These are phyloP conservation scores for Hydra vulgaris DNA, from an alignment of 30 jellyfish, hydroid and myxozoan species.

Conservation along the genomic window DNA sequence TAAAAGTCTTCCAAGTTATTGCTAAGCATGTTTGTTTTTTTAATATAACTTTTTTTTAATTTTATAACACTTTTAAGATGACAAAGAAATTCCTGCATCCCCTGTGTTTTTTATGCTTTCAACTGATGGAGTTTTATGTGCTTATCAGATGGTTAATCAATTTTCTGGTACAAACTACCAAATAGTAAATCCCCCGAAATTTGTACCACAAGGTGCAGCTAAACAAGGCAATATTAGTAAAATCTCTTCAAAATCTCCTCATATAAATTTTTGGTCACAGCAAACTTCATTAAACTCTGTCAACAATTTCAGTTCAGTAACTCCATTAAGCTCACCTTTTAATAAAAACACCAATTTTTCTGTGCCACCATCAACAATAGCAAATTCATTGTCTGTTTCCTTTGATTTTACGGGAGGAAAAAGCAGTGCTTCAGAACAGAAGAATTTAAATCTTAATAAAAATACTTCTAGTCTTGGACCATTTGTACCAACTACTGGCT, in stretches of 20 bases:
- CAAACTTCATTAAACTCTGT: slow-evolving; percentile 4
- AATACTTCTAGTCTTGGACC: not conserved
- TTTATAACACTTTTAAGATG: slow-evolving; percentile 36
- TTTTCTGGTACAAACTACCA: slow-evolving; percentile 47
- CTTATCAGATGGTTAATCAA: slow-evolving; percentile 75
- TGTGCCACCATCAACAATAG: not conserved
- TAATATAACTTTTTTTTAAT: not conserved
- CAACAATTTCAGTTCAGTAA: not conserved
- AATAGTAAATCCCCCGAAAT: slow-evolving; percentile 17
- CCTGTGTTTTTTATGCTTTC: slow-evolving; percentile 67
- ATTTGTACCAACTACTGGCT: not conserved
- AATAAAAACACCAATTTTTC: not conserved
- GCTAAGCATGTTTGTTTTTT: too few relatives aligned
- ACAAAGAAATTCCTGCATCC: slow-evolving; percentile 62
- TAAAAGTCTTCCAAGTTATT: too few relatives aligned
- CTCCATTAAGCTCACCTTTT: not conserved
- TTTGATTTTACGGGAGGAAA: not conserved
- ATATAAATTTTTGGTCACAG: not conserved
- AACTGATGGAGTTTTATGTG: slow-evolving; percentile 69
- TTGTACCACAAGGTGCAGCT: slow-evolving; percentile 20
- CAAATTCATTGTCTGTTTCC: not conserved
- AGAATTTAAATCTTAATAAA: not conserved
- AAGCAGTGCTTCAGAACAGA: not conserved
- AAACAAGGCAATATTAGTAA: slow-evolving; percentile 8
- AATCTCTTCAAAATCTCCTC: slow-evolving; percentile 1